Evolutionary conservation across 2,797 vertebrate species (phyloP).

Genomic region (Malacoctenus gilli): DNA sequence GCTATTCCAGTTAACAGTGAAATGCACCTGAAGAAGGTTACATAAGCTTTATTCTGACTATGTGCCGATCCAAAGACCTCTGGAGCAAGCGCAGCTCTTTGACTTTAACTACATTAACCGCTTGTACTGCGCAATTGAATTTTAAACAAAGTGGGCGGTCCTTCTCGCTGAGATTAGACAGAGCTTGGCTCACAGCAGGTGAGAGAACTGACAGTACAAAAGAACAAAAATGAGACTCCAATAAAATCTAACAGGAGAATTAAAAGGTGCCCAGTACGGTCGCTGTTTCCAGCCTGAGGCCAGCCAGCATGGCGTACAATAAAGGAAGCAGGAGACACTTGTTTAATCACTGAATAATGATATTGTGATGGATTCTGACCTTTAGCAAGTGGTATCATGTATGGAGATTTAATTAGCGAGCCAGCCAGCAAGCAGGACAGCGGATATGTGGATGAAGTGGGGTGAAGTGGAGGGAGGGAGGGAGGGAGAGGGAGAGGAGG

Average conservation of each 20-base stretch:
- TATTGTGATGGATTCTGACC: conserved; percentile 84
- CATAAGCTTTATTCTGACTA: too few species aligned
- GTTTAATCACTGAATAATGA: conserved; percentile 81
- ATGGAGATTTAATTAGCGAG: conserved; percentile 82
- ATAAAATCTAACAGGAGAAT: neutral
- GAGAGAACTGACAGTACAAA: too few species aligned
- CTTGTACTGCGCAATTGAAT: too few species aligned
- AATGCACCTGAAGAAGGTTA: too few species aligned
- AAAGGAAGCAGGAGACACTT: conserved; percentile 66
- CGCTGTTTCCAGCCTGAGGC: conserved; percentile 19
- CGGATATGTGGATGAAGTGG: conserved; percentile 68
- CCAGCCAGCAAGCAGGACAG: conserved; percentile 59
- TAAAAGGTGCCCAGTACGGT: conserved; percentile 11
- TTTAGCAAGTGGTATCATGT: conserved; percentile 79
- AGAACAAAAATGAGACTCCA: too few species aligned
- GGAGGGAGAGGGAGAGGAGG: neutral
- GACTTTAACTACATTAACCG: too few species aligned
- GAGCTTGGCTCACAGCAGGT: too few species aligned
- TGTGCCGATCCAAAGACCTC: too few species aligned
- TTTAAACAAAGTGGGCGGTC: too few species aligned
- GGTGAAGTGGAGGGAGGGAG: conserved; percentile 51
- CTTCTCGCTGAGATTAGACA: too few species aligned
- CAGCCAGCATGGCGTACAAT: conserved; percentile 18
- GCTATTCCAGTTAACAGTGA: too few species aligned
- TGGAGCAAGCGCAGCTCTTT: too few species aligned